phyloP scores from a whole-genome alignment of 2,888 invertebrate genomes.

The Sceliomorpha sp. region DNA sequence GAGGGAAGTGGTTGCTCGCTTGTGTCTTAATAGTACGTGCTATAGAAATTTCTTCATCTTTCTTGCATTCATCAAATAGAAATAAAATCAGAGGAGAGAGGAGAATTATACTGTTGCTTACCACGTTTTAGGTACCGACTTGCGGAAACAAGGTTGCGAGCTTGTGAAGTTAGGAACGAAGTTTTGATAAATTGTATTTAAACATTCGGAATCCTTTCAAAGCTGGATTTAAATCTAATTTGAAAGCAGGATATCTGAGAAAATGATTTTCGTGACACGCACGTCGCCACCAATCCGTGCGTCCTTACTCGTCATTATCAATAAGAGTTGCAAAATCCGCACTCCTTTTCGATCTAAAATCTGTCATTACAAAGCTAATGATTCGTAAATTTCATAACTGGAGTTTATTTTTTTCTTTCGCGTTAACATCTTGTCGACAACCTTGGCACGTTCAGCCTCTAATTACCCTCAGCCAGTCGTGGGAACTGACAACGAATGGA shows the following conservation, averaged over 20 bases:
- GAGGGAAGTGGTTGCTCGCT: neutral
- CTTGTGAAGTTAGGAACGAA: too few relatives aligned
- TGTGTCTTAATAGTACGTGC: neutral
- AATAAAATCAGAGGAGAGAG: conserved; percentile 1
- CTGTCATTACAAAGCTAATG: conserved; percentile 56
- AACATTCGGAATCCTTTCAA: too few relatives aligned
- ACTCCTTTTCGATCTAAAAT: conserved; percentile 51
- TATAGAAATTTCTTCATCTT: conserved; percentile 33
- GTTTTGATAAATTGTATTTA: too few relatives aligned
- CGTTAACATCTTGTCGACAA: conserved; percentile 55
- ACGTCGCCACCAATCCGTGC: conserved; percentile 39
- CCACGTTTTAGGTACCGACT: too few relatives aligned
- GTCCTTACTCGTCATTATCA: conserved; percentile 54
- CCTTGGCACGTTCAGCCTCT: conserved; percentile 57
- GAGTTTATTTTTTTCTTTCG: conserved; percentile 41
- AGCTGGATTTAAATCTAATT: too few relatives aligned
- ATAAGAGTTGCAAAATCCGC: conserved; percentile 49
- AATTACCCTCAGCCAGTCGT: conserved; percentile 56
- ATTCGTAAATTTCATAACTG: conserved; percentile 55
- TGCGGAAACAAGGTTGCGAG: too few relatives aligned
- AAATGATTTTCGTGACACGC: conserved; percentile 24
- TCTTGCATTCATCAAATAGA: conserved; percentile 14
- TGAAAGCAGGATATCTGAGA: too few relatives aligned
- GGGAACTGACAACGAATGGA: conserved; percentile 49
- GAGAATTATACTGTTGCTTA: conserved; percentile 18